Percentiles rank a stretch among this genome's conserved stretches.
Conservation (phyloP, 1,140 invertebrate species). For the Stegodyphus dumicola region DNA sequence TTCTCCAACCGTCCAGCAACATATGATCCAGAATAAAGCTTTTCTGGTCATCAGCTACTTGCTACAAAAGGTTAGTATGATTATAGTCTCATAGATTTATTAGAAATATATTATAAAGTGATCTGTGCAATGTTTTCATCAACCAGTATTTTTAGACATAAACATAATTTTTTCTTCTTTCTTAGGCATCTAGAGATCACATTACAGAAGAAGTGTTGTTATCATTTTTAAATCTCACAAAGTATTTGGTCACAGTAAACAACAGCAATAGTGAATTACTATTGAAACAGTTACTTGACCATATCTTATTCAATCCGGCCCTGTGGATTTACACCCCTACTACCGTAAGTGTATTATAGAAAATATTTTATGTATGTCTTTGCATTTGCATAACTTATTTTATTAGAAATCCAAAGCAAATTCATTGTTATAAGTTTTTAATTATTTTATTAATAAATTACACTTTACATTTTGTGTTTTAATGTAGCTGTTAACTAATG, state of each 20-base stretch:
- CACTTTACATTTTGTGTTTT: no score
- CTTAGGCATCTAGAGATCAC: conserved; percentile 86
- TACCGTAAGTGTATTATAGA: conserved; percentile 73
- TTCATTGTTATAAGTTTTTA: no score
- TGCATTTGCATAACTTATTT: not conserved
- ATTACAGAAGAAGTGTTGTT: conserved; percentile 92
- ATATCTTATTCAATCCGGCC: conserved; percentile 98
- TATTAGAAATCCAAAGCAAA: no score
- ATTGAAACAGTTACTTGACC: conserved; percentile 97
- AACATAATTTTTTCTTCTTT: not conserved
- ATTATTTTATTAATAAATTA: no score
- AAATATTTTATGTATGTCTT: not conserved
- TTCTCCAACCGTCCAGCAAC: conserved; percentile 96
- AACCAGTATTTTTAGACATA: not conserved
- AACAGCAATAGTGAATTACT: conserved; percentile 92
- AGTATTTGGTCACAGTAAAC: conserved; percentile 94
- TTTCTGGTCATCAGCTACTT: conserved; percentile 98
- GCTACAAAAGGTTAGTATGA: conserved; percentile 78
- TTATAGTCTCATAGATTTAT: not conserved
- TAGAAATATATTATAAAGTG: not conserved
- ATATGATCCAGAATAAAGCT: conserved; percentile 97
- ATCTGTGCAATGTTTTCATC: not conserved
- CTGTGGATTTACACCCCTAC: conserved; percentile 98
- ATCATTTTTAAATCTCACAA: conserved; percentile 93
- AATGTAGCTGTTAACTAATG: no score